Evolutionary conservation across 2,113 vertebrate genomes (phyloP).

Genomic region (Misgurnus mizolepis): DNA sequence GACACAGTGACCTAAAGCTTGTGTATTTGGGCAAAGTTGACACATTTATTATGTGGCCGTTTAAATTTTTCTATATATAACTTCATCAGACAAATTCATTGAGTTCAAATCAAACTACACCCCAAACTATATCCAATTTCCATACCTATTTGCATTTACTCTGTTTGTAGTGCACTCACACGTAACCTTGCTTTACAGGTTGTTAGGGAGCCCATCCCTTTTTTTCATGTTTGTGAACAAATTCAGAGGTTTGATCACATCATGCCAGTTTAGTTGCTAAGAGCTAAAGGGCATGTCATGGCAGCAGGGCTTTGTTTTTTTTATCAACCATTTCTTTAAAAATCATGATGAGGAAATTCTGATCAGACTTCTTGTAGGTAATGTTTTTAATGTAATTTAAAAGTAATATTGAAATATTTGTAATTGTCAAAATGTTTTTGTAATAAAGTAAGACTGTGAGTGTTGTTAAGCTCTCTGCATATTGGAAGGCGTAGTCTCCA

Average conservation of each 20-base stretch:
- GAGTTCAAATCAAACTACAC: too few relatives aligned
- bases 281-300: not conserved
- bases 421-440: not conserved
- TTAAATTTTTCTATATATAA: not conserved
- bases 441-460: not conserved
- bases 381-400: not conserved
- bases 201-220: not conserved
- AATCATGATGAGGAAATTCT: not conserved
- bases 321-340: conserved; percentile 2
- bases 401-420: not conserved
- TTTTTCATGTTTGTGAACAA: not conserved
- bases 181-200: not conserved
- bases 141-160: not conserved
- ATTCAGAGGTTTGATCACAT: conserved; percentile 10
- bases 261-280: not conserved
- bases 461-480: not conserved
- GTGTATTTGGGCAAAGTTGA: not conserved
- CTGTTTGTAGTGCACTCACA: not conserved
- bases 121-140: not conserved
- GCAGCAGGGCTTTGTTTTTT: not conserved
- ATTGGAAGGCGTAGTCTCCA: not conserved
- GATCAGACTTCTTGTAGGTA: not conserved
- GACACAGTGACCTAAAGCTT: conserved; percentile 11
- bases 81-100: too few relatives aligned
- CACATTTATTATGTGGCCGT: not conserved